Evolutionary conservation across 2,797 vertebrate genomes (phyloP).

Genomic region (Pseudochirops cupreus): DNA sequence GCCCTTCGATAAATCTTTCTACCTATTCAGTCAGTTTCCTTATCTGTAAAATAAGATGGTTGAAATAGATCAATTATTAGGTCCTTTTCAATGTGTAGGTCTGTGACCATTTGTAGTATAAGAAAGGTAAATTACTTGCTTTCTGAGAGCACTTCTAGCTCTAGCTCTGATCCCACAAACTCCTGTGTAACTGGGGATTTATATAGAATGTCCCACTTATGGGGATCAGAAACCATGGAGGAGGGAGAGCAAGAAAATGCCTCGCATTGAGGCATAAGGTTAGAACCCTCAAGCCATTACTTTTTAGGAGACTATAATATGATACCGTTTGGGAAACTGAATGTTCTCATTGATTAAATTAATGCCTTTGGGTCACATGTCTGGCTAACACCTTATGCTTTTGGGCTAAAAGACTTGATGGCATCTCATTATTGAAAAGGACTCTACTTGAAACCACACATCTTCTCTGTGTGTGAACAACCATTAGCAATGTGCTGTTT

Average conservation of each 20-base stretch:
- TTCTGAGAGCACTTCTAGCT: background rate
- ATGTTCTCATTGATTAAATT: background rate
- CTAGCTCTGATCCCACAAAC: too few relatives aligned
- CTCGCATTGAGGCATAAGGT: background rate
- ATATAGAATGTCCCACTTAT: background rate
- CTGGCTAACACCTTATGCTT: background rate
- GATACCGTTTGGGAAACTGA: background rate
- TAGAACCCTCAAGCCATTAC: background rate
- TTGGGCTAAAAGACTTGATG: background rate
- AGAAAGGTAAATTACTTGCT: background rate
- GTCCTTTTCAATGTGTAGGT: background rate
- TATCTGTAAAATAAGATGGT: background rate
- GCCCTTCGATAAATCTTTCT: background rate
- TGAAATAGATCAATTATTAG: background rate
- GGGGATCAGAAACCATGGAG: background rate
- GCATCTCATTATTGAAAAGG: background rate
- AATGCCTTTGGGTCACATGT: background rate
- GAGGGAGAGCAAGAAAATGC: background rate
- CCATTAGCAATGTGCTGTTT: background rate
- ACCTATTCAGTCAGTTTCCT: background rate
- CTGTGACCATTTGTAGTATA: background rate
- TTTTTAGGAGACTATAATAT: background rate
- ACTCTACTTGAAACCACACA: background rate
- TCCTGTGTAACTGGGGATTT: background rate
- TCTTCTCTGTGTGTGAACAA: background rate